phyloP scores from a whole-genome alignment of 1,140 invertebrate species.

The Tetramorium simillimum region DNA sequence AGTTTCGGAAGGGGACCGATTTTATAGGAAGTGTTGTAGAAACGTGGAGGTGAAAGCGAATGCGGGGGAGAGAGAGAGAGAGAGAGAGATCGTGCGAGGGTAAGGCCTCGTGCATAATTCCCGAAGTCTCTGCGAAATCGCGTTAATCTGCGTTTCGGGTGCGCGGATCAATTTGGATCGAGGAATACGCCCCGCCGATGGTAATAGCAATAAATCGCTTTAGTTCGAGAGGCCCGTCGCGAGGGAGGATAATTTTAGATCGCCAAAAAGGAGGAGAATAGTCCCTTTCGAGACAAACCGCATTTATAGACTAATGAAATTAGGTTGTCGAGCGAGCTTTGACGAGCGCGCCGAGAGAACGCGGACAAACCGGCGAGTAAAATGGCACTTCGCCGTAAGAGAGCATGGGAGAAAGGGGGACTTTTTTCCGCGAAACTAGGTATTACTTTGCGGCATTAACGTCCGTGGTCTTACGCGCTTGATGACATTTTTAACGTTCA shows the following conservation, averaged over 20 bases:
- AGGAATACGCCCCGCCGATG: background rate
- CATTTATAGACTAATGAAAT: conserved; percentile 24
- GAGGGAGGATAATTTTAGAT: conserved; percentile 19
- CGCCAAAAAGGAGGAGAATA: background rate
- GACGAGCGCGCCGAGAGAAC: conserved; percentile 1
- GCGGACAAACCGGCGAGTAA: background rate
- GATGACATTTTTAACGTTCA: conserved; percentile 62
- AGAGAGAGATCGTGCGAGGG: conserved; percentile 43
- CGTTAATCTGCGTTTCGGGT: conserved; percentile 65
- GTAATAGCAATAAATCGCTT: conserved; percentile 40
- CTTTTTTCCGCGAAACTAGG: conserved; percentile 45
- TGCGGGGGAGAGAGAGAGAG: background rate
- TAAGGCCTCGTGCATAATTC: conserved; percentile 80
- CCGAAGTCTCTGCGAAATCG: conserved; percentile 68
- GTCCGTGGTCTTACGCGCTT: conserved; percentile 38
- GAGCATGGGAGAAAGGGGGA: background rate
- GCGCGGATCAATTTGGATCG: conserved; percentile 55
- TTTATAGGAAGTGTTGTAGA: conserved; percentile 32
- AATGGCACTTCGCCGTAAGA: background rate
- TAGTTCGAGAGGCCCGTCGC: conserved; percentile 15
- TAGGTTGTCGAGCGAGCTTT: conserved; percentile 15
- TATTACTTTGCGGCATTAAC: conserved; percentile 56
- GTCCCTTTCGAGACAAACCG: background rate
- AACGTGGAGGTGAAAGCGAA: conserved; percentile 23
- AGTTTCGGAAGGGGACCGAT: background rate